A percentile compares a stretch with the other conserved stretches of the same genome.
These are phyloP conservation scores for Falco biarmicus DNA, from an alignment of 2,797 vertebrate species.

Conservation along the genomic window DNA sequence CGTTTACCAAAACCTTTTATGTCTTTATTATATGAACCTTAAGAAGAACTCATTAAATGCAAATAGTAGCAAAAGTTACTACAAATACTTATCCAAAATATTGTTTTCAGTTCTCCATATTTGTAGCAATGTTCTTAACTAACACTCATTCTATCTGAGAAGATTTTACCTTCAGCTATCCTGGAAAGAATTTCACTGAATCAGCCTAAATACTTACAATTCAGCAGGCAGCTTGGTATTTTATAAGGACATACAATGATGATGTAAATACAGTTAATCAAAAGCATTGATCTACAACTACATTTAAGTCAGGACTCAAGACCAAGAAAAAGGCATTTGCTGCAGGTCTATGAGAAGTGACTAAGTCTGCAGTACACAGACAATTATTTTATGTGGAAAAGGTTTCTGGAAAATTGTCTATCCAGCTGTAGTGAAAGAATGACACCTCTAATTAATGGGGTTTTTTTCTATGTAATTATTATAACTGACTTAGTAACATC, in stretches of 20 bases:
- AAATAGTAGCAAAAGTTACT: neutral
- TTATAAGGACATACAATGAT: neutral
- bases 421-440: neutral
- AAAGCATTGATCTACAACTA: neutral
- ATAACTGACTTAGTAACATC: neutral
- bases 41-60: neutral
- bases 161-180: neutral
- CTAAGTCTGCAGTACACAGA: neutral
- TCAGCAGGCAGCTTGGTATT: neutral
- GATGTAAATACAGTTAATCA: neutral
- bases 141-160: neutral
- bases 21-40: neutral
- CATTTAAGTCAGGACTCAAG: neutral
- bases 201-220: neutral
- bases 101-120: neutral
- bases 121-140: neutral
- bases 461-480: neutral
- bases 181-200: neutral
- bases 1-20: neutral
- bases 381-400: neutral
- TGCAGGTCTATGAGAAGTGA: neutral
- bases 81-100: neutral
- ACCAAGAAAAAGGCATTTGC: neutral
- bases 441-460: rapidly evolving
- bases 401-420: neutral